Evolutionary conservation across 2,113 vertebrate genomes (phyloP).

Genomic region (Halcyon senegalensis): DNA sequence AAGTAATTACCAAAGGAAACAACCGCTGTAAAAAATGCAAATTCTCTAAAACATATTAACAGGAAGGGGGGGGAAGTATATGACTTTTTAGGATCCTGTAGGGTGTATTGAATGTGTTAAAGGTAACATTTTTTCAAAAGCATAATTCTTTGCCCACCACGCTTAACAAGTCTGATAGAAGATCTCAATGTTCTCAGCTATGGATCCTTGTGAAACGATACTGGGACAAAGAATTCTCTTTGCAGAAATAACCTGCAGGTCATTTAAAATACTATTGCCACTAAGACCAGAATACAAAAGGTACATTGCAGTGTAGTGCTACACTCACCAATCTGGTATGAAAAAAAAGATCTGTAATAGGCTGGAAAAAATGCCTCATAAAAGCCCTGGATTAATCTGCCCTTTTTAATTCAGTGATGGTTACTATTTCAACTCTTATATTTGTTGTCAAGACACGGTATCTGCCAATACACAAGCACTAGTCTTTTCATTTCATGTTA

Average conservation of each 20-base stretch:
- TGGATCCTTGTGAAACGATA: neutral
- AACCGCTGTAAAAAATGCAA: neutral
- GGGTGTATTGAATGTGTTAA: neutral
- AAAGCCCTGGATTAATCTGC: neutral
- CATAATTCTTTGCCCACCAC: neutral
- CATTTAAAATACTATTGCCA: neutral
- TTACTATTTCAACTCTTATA: neutral
- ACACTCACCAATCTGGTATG: neutral
- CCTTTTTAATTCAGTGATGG: neutral
- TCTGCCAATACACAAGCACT: neutral
- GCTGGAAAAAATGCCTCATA: neutral
- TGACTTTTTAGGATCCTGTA: neutral
- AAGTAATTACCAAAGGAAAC: neutral
- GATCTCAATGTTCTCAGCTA: neutral
- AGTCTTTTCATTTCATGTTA: neutral
- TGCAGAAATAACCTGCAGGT: neutral
- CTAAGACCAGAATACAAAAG: neutral
- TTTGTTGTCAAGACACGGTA: fast-evolving
- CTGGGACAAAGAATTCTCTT: neutral
- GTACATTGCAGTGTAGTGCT: neutral
- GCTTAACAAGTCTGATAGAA: neutral
- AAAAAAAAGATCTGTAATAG: neutral
- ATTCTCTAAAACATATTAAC: neutral
- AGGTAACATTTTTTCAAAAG: neutral
- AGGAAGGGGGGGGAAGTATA: no score